Evolutionary conservation across 2,797 vertebrate genomes (phyloP).

Genomic region (Pseudomugil tenellus): DNA sequence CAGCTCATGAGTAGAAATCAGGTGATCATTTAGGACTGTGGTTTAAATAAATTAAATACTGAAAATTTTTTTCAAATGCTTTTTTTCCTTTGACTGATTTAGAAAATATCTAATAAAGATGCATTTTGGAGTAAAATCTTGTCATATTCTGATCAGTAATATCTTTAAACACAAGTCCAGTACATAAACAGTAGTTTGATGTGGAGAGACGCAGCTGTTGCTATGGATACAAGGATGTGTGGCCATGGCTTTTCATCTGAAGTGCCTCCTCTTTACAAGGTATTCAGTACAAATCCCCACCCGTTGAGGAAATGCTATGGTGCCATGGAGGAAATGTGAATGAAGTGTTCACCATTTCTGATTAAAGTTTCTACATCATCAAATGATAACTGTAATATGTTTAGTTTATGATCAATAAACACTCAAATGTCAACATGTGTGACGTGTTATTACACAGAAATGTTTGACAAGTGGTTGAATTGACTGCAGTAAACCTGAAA

Average conservation of each 20-base stretch:
- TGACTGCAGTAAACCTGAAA: neutral
- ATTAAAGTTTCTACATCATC: neutral
- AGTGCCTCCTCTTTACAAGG: neutral
- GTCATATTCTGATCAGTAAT: constrained; percentile 5
- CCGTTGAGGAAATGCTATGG: neutral
- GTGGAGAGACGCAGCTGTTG: neutral
- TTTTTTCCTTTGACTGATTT: constrained; percentile 42
- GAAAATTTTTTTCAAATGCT: constrained; percentile 22
- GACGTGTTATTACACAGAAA: neutral
- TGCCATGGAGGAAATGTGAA: neutral
- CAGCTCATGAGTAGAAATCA: neutral
- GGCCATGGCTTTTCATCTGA: constrained; percentile 24
- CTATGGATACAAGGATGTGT: neutral
- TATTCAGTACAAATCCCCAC: constrained; percentile 29
- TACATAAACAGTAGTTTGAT: neutral
- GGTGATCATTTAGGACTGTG: too few relatives aligned
- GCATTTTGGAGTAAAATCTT: constrained; percentile 14
- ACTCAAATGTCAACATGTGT: constrained; percentile 18
- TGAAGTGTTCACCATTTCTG: neutral
- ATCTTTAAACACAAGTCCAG: constrained; percentile 5
- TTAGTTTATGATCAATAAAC: constrained; percentile 73
- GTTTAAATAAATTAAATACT: too few relatives aligned
- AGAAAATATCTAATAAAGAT: constrained; percentile 49
- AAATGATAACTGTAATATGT: neutral
- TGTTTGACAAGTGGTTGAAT: neutral